phyloP scores from a whole-genome alignment of 1,140 invertebrate species.

The Anastrepha obliqua region DNA sequence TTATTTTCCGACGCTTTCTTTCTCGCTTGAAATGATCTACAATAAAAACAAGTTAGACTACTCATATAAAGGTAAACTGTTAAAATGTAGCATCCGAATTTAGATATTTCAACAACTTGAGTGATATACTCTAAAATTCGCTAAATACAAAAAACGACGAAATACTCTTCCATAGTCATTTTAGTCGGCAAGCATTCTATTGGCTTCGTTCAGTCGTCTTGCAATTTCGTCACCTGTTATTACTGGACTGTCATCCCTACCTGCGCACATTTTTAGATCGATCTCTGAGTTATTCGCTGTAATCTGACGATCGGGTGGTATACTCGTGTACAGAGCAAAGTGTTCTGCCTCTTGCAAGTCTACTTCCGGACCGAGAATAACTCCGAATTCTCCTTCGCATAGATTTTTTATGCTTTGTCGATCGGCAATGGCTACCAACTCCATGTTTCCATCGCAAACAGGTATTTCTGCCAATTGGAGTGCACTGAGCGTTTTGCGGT shows the following conservation, averaged over 20 bases:
- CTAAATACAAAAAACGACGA: too few relatives aligned
- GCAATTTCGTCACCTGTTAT: constrained; percentile 71
- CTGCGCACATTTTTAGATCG: constrained; percentile 82
- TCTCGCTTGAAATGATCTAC: constrained; percentile 70
- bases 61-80: background rate
- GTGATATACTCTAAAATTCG: background rate
- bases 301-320: constrained; percentile 85
- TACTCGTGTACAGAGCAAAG: constrained; percentile 88
- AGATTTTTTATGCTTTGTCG: constrained; percentile 71
- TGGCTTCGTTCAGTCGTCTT: constrained; percentile 67
- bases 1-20: constrained; percentile 71
- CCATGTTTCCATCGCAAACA: constrained; percentile 72
- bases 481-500: constrained; percentile 72
- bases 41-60: constrained; percentile 53
- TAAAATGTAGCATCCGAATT: background rate
- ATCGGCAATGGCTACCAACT: constrained; percentile 72
- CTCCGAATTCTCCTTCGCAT: constrained; percentile 71
- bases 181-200: constrained; percentile 59
- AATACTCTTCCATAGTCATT: background rate
- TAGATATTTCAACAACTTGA: background rate
- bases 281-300: constrained; percentile 79
- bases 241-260: constrained; percentile 81
- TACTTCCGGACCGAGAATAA: constrained; percentile 73
- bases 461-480: constrained; percentile 72
- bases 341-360: constrained; percentile 89